Base-by-base conservation (phyloP, 2,888 invertebrate species). In the Melanophora roralis region DNA sequence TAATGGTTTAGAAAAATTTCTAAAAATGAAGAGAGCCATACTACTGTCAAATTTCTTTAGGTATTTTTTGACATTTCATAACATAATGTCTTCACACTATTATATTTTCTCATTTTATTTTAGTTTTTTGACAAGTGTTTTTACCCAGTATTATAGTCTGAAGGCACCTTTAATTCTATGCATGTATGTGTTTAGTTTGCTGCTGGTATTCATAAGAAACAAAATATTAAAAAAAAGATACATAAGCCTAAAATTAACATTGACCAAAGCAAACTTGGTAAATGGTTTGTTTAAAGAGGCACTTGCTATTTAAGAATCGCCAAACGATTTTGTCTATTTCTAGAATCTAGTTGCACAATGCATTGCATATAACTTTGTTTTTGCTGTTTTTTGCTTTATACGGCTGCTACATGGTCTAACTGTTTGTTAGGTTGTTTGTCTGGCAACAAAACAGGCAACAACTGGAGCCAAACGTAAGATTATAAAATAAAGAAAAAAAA, bases 271-370 rank as follows among this genome's bases (percentile, higher is more conserved):
- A 53, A 73, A 59, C 32, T 19, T 11, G 32, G 32, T 49, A 40
- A 40, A 43, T 51, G 36, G 57, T 23, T 67, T 47, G 23, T 67
- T 55, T 12, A 12, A 36, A 40, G 8, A 75, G 49, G 36, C 80
- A 80, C 68, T 76, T 80, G 73, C 68, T 68, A 36, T 69, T 59
- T 68, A 68, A 69, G 72, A 76, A 80, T 68, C 73, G 73, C 45
- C 64, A 68, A 80, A 80, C 72, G 68, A 80, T 64, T 38, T 73
- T 80, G 72, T 76, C 72, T 79, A 65, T n/a, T 72, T 72, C 67
- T 16, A 55, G 19, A 23, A 68, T 72, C 67, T 16, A 55, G 19
- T 19, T 65, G 65, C 53, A 75, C 53, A 68, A n/a, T n/a, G n/a
- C n/a, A n/a, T n/a, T n/a, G n/a, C n/a, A n/a, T n/a, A n/a, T n/a